phyloP scores from a whole-genome alignment of 2,797 vertebrate species.

The Notamacropus eugenii region DNA sequence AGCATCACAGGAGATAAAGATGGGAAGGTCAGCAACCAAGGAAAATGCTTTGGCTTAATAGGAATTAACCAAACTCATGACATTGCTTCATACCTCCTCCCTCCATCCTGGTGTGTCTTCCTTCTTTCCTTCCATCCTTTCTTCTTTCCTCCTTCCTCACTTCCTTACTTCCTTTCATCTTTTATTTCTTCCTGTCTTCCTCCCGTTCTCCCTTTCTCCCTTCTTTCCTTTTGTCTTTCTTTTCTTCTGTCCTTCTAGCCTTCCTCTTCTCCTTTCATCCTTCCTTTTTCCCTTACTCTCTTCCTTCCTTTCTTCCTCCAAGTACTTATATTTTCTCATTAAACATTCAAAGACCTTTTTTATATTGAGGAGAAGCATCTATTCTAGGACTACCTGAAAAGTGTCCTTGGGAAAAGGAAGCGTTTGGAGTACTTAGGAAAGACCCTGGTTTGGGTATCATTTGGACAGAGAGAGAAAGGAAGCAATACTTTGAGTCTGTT shows the following conservation, averaged over 20 bases:
- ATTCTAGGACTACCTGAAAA: background rate
- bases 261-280: no score
- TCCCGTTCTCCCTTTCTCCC: no score
- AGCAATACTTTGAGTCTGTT: conserved; percentile 61
- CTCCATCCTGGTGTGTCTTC: no score
- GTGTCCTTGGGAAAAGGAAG: conserved; percentile 24
- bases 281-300: background rate
- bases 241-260: no score
- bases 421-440: conserved; percentile 47
- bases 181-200: no score
- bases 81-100: background rate
- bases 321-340: conserved; percentile 39
- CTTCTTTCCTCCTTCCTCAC: no score
- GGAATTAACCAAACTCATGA: background rate
- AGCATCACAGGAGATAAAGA: background rate
- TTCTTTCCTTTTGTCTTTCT: no score
- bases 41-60: background rate
- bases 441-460: conserved; percentile 57
- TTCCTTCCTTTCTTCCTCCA: conserved; percentile 7
- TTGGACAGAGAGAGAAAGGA: conserved; percentile 61
- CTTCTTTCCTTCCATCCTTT: background rate
- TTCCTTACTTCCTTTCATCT: no score
- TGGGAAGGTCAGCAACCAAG: background rate
- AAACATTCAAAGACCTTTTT: conserved; percentile 1
- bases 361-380: conserved; percentile 36